Base-by-base conservation (phyloP, 1,140 invertebrate species). In the Hylaeus volcanicus region DNA sequence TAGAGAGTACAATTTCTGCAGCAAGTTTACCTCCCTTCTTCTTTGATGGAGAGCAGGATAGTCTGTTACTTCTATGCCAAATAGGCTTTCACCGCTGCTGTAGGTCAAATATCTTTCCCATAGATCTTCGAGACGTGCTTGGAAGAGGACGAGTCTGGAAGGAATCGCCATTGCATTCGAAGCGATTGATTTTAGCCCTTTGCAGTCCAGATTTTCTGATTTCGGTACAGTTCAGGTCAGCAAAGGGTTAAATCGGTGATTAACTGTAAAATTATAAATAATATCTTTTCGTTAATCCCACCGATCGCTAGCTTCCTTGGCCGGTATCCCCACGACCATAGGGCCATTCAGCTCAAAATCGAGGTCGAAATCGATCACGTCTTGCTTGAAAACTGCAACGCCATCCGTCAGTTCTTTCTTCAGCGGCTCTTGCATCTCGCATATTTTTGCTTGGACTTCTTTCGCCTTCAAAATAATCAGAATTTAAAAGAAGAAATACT, bases 301-400 rank as follows among this genome's bases (percentile, higher is more conserved):
- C 95, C 95, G 94, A 90, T 98, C 97, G 85, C 97, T 97, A 6
- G 97, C 97, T 92, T 98, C 97, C 90, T 96, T 95, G 8, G 97
- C 97, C 9, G 96, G 92, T 39, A 98, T 94, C 14, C 97, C 97
- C 61, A 96, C 94, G 4, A 97, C 95, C 97, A 98, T 97, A 0
- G 97, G 97, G 11, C 97, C 97, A 90, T 95, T 96, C 0, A 92
- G 88, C 81, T 96, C 96, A 92, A 96, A 97, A 87, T 98, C 97
- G 3, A 92, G 91, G 82, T 96, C 94, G 91, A 97, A 98, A 77
- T 96, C 94, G 48, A 95, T 91, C 3, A 96, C 95, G 80, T 97
- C 96, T 39, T 93, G 90, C 70, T 94, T 93, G 88, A 98, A 97
- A 53, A 94, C 92, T 2, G 94, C 92, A 51, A 98, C 96, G 72